Evolutionary conservation across 2,888 invertebrate species (phyloP), one percentile per base, ranked within the genome.

Genomic region (Drosophila infuscata): DNA sequence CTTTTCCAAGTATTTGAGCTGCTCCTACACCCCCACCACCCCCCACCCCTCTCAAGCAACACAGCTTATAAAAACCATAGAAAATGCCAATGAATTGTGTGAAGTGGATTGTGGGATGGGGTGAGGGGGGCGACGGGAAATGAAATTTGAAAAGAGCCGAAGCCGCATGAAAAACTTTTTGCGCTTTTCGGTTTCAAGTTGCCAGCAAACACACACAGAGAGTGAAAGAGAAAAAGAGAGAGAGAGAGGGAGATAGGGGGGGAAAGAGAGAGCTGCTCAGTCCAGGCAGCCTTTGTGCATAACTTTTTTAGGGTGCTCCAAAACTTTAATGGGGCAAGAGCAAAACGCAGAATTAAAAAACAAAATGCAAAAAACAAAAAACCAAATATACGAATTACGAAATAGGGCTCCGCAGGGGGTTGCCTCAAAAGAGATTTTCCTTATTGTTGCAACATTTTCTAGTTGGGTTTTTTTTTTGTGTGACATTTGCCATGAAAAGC

Each of bases 151-250:
- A 81, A 89, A 76, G 70, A 70, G 67, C 66, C 81, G 70, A 81
- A 88, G 71, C 82, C 78, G 79, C 84, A 89, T 77, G 74, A 69
- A 70, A 73, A 84, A 79, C 66, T 79, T 80, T 79, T 81, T 81
- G 79, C 74, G 74, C 74, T 79, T 79, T 82, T 79, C 73, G 79
- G 82, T 70, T 69, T 74, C 69, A 63, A 69, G 65, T 79, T 79
- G 81, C 71, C 57, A 20, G 15, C 46, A 11, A 11, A 46, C 46
- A 46, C 7, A 25, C 3, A 33, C 0, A 35, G 29, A 53, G 25
- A 61, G 25, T n/a, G n/a, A n/a, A 32, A 9, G 6, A 49, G 9
- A 56, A 25, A 51, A 38, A 57, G 17, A 25, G 17, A 30, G 1
- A 53, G 41, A 46, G 41, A 35, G 46, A 35, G 11, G 54, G 32